Evolutionary conservation across 2,888 invertebrate genomes (phyloP).

Genomic region (Nomada ruficornis): DNA sequence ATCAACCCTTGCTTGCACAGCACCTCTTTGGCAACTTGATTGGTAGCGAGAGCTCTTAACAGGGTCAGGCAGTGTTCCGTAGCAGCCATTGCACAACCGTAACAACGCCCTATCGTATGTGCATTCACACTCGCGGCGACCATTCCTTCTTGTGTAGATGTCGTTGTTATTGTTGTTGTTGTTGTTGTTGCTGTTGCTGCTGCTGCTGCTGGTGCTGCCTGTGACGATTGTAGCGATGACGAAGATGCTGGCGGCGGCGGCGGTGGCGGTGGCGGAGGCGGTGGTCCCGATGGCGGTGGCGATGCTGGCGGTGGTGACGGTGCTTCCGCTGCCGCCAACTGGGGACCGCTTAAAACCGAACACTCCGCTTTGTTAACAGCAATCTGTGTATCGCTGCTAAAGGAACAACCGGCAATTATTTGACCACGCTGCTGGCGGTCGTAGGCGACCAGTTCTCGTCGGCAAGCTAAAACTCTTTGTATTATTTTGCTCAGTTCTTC

Average conservation of each 20-base stretch:
- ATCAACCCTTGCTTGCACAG: conserved; percentile 94
- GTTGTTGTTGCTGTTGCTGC: background rate
- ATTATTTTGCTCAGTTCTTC: conserved; percentile 96
- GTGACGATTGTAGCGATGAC: background rate
- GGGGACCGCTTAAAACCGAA: background rate
- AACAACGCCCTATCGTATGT: conserved; percentile 87
- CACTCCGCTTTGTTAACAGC: conserved; percentile 13
- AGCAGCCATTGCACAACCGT: conserved; percentile 95
- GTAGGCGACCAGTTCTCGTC: conserved; percentile 95
- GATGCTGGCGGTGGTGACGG: background rate
- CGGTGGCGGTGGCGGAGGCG: background rate
- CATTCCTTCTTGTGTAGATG: background rate
- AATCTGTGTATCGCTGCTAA: background rate
- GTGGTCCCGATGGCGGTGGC: background rate
- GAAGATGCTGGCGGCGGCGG: background rate
- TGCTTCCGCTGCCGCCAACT: background rate
- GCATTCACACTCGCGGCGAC: conserved; percentile 11
- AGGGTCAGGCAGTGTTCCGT: conserved; percentile 97
- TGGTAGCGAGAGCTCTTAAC: conserved; percentile 94
- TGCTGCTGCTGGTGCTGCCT: background rate
- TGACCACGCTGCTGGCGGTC: conserved; percentile 93
- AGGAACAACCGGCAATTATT: background rate
- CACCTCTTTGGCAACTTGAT: conserved; percentile 89
- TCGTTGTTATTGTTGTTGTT: background rate
- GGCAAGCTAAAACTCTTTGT: conserved; percentile 95